Base-by-base conservation (phyloP, 2,113 vertebrate species). In the Otolemur garnettii region DNA sequence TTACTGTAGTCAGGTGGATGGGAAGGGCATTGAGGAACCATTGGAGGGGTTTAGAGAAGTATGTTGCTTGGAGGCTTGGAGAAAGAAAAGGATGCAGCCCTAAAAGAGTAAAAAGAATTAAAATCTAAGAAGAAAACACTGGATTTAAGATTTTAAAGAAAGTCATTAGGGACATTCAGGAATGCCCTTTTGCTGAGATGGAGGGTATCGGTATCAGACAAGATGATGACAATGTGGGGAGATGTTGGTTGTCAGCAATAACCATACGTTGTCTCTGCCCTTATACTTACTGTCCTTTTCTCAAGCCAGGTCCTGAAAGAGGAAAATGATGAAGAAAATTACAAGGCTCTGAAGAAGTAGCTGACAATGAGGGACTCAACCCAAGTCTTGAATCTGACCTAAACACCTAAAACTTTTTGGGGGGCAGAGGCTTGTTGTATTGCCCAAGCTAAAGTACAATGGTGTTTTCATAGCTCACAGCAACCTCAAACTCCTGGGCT, bases 271-370 rank as follows among this genome's bases (percentile, higher is more conserved):
- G n/a, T 78, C 19, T 78, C 89, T 89, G 28, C 3, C 24, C 42
- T 91, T 60, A 30, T 86, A 42, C n/a, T 93, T 83, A 90, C 26
- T 85, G 64, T 69, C n/a, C n/a, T 95, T 66, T 87, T 80, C 83
- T 89, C 68, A 87, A 92, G 17, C 33, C 12, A 2, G 57, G 13
- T 91, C 30, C 68, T 90, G 21, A 74, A 85, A 91, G 28, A 85
- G 45, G 35, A 85, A 72, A 85, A 30, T 42, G 13, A 21, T 78
- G 9, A 78, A 82, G 77, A 93, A 87, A 90, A 94, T 55, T 71
- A 55, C 8, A 91, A 38, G 18, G 28, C 19, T 57, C 24, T 75
- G 24, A 96, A n/a, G 53, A 94, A 59, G 90, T 92, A n/a, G 13
- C n/a, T 33, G 30, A 53, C 14, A 1, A 5, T 11, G 8, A 86